These are phyloP conservation scores for Oryzaephilus surinamensis DNA, from an alignment of 1,140 invertebrate genomes.

Conservation along the genomic window DNA sequence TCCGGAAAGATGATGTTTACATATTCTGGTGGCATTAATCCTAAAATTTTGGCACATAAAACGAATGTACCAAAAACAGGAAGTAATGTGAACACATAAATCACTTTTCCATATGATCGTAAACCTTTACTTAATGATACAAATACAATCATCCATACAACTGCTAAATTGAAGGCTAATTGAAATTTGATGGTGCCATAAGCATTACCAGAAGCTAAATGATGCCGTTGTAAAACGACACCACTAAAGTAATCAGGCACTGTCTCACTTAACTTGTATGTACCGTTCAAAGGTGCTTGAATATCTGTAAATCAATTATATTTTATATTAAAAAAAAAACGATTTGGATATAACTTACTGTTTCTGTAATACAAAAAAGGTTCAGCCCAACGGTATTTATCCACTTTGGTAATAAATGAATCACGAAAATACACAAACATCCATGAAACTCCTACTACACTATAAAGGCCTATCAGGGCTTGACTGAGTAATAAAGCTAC, in stretches of 20 bases:
- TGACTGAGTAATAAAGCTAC: conserved; percentile 70
- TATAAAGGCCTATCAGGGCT: conserved; percentile 74
- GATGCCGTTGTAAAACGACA: conserved; percentile 63
- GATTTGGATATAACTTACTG: conserved; percentile 35
- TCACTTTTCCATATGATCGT: conserved; percentile 74
- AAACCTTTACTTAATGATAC: conserved; percentile 81
- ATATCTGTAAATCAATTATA: conserved; percentile 21
- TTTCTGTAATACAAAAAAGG: conserved; percentile 54
- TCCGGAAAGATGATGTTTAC: conserved; percentile 60
- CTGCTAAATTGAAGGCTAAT: conserved; percentile 77
- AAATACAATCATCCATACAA: conserved; percentile 85
- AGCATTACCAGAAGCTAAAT: conserved; percentile 47
- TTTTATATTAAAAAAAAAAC: conserved; percentile 1
- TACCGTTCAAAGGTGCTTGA: conserved; percentile 29
- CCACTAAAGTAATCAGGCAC: conserved; percentile 75
- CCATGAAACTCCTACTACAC: conserved; percentile 78
- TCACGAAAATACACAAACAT: conserved; percentile 81
- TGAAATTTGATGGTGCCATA: conserved; percentile 71
- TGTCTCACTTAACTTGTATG: conserved; percentile 60
- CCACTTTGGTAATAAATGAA: conserved; percentile 72
- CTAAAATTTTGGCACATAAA: conserved; percentile 62
- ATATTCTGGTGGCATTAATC: conserved; percentile 51
- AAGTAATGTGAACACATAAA: conserved; percentile 60
- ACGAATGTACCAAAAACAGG: conserved; percentile 63
- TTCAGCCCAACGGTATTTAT: conserved; percentile 74